These are phyloP conservation scores for Phengaris alcon DNA, from an alignment of 2,888 invertebrate genomes.

Conservation along the genomic window DNA sequence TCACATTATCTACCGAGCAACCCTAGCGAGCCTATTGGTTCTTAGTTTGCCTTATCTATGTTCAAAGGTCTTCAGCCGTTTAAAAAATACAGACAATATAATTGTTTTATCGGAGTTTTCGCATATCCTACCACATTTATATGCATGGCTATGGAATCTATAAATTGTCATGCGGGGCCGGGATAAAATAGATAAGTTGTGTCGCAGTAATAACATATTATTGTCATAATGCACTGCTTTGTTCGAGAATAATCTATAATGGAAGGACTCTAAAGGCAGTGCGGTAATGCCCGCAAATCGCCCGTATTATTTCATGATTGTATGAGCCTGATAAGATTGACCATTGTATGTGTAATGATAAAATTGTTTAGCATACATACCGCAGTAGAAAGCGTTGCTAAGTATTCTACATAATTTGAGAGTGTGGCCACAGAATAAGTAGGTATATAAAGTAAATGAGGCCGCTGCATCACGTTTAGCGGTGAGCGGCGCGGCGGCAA, in stretches of 20 bases:
- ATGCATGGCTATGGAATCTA: slow-evolving; percentile 68
- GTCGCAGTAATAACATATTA: slow-evolving; percentile 74
- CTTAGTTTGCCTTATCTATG: not conserved
- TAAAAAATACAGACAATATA: not conserved
- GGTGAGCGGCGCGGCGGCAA: too few relatives aligned
- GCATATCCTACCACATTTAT: slow-evolving; percentile 46
- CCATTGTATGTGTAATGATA: slow-evolving; percentile 19
- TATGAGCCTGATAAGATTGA: slow-evolving; percentile 29
- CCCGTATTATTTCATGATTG: slow-evolving; percentile 37
- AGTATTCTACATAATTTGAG: not conserved
- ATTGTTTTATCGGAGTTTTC: slow-evolving; percentile 36
- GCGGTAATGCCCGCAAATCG: slow-evolving; percentile 40
- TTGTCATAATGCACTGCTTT: slow-evolving; percentile 62
- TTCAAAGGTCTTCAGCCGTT: not conserved
- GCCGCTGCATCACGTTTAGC: too few relatives aligned
- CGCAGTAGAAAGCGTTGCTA: slow-evolving; percentile 13
- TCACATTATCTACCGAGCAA: too few relatives aligned
- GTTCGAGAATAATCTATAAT: slow-evolving; percentile 52
- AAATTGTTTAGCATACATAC: slow-evolving; percentile 16
- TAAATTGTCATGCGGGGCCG: slow-evolving; percentile 71
- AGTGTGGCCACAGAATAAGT: not conserved
- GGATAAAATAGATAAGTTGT: slow-evolving; percentile 73
- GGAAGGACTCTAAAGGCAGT: slow-evolving; percentile 35
- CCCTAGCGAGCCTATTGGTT: too few relatives aligned
- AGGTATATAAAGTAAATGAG: too few relatives aligned